These are phyloP conservation scores for Conchocele bisecta DNA, from an alignment of 2,888 invertebrate species.

Conservation along the genomic window DNA sequence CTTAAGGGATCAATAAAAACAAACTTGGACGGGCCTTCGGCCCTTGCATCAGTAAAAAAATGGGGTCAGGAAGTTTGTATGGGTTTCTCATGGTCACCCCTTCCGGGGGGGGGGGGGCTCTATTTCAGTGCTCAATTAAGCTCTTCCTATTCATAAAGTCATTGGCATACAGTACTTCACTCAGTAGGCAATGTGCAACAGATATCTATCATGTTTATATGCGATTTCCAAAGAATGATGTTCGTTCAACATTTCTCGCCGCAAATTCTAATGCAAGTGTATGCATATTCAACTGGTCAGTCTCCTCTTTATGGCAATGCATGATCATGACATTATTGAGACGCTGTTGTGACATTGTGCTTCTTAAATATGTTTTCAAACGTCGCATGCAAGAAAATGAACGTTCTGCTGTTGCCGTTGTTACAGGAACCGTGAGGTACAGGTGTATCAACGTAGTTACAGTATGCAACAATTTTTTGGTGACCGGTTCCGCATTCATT, in stretches of 20 bases:
- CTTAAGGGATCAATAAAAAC: too few species aligned
- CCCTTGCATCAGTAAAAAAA: too few species aligned
- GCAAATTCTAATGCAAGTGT: slow-evolving; percentile 5
- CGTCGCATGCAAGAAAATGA: slow-evolving; percentile 19
- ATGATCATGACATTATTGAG: slow-evolving; percentile 18
- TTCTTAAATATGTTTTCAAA: slow-evolving; percentile 30
- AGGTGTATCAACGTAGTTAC: slow-evolving; percentile 10
- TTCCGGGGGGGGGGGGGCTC: too few species aligned
- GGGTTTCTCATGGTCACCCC: too few species aligned
- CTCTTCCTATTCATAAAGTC: too few species aligned
- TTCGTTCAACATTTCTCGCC: slow-evolving; percentile 6
- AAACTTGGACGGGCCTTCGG: too few species aligned
- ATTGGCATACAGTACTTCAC: too few species aligned
- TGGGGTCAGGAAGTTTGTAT: too few species aligned
- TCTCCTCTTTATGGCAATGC: slow-evolving; percentile 13
- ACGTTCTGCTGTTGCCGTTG: slow-evolving; percentile 19
- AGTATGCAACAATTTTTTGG: slow-evolving; percentile 11
- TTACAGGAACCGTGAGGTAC: slow-evolving; percentile 22
- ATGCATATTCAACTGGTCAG: background rate
- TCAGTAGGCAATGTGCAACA: too few species aligned
- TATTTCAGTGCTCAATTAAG: too few species aligned
- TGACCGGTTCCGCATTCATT: slow-evolving; percentile 2
- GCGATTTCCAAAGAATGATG: background rate
- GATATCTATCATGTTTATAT: too few species aligned
- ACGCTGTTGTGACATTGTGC: slow-evolving; percentile 22